Conservation (phyloP, 2,797 vertebrate genomes). For the Sebastes dallii region DNA sequence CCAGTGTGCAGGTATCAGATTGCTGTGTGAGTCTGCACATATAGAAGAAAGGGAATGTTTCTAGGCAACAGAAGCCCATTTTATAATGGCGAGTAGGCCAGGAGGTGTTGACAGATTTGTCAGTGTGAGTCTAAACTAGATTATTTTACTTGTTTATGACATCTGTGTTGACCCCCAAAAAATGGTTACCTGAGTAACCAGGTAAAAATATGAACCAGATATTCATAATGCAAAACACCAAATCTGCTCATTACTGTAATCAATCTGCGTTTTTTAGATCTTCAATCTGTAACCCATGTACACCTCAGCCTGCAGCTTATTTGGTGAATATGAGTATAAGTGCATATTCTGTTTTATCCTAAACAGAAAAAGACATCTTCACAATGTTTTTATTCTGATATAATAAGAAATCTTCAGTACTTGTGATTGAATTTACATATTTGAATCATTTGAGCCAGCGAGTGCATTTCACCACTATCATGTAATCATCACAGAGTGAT, state of each 20-base stretch:
- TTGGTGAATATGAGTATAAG: background rate
- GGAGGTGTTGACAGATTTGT: background rate
- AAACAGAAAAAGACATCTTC: background rate
- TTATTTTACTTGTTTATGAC: background rate
- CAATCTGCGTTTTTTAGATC: background rate
- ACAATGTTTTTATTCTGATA: background rate
- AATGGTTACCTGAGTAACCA: background rate
- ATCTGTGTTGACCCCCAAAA: background rate
- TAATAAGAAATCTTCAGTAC: background rate
- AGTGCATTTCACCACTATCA: background rate
- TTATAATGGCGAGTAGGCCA: background rate
- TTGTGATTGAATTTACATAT: background rate
- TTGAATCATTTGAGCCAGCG: too few relatives aligned
- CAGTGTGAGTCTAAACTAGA: background rate
- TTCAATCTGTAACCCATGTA: background rate
- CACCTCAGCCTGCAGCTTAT: background rate
- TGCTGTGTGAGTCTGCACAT: background rate
- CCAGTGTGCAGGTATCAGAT: background rate
- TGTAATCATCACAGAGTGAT: background rate
- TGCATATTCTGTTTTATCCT: background rate
- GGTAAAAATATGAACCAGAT: background rate
- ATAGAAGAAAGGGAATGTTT: conserved; percentile 1
- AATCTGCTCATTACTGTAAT: background rate
- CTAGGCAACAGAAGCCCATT: background rate
- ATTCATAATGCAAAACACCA: background rate